Evolutionary conservation across 2,113 vertebrate species (phyloP), one percentile per base, ranked within the genome.

Genomic region (Peromyscus californicus): DNA sequence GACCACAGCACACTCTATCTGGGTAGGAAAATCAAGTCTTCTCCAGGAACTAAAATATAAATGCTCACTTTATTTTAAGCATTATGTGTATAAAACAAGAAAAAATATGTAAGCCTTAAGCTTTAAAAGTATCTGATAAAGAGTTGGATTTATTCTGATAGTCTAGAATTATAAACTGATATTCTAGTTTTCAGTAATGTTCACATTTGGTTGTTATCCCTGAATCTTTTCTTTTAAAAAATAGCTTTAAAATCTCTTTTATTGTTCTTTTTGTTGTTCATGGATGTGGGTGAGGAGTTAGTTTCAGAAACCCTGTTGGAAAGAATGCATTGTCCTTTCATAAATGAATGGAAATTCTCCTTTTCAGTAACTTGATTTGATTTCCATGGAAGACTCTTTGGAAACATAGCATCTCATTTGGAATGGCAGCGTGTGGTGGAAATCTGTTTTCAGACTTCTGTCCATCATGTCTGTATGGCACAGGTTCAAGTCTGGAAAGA

Each of bases 361-460:
- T 95, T 88, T 74, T 79, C 70, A 78, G 92, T 94, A 83, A 86
- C 29, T 59, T 70, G n/a, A 33, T 95, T 76, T 70, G n/a, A 42
- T 95, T 93, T 93, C 95, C 39, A 36, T 59, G 92, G 96, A 97
- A 97, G 94, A 72, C 61, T 97, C 74, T 74, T 90, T 76, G 94
- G 97, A 97, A 98, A 97, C 15, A 70, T 67, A 91, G 91, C 96
- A 87, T 98, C 87, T 98, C 93, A 75, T 96, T 90, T 97, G 93
- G 92, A 95, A 95, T 89, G 59, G 94, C 42, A 84, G 48, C 4
- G 11, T 93, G 95, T 61, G 82, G 33, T 98, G 95, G 89, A 95
- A 98, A 93, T 94, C 69, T 51, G 13, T 75, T 94, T 94, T 95
- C 90, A 96, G 84, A 48, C 83, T 70, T 93, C 79, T 83, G 67